phyloP scores from a whole-genome alignment of 2,888 invertebrate genomes.

The Chrysolina haemoptera region DNA sequence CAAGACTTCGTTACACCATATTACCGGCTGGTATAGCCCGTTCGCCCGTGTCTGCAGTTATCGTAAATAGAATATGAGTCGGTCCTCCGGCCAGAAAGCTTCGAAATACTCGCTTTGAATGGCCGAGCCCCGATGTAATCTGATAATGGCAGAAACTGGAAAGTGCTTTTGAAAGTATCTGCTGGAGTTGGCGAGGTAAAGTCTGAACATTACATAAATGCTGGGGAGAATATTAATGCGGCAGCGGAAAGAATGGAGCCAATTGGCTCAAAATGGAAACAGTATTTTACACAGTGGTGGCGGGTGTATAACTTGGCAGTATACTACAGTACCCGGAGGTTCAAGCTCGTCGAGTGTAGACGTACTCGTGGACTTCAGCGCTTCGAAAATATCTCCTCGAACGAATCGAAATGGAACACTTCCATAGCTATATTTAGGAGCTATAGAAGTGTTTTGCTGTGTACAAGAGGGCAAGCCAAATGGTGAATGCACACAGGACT shows the following conservation, averaged over 20 bases:
- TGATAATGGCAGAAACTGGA: conserved; percentile 1
- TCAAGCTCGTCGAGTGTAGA: no score
- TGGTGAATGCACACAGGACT: no score
- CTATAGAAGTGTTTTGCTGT: no score
- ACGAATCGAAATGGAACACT: no score
- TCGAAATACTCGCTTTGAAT: background rate
- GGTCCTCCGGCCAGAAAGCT: background rate
- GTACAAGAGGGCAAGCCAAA: no score
- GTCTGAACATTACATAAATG: conserved; percentile 2
- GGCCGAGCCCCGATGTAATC: background rate
- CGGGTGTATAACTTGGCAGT: no score
- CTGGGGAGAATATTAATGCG: background rate
- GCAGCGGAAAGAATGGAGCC: background rate
- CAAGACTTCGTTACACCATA: conserved; percentile 1
- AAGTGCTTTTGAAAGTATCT: background rate
- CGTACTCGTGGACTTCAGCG: no score
- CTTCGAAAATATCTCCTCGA: no score
- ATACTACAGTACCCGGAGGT: no score
- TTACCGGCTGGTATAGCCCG: background rate
- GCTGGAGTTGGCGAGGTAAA: background rate
- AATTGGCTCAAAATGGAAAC: background rate
- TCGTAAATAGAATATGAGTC: conserved; percentile 17
- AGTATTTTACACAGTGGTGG: no score
- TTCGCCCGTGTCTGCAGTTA: background rate
- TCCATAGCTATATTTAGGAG: no score